A percentile compares a stretch with the other conserved stretches of the same genome.
Conservation (phyloP, 2,797 vertebrate genomes). For the Epinephelus coioides region DNA sequence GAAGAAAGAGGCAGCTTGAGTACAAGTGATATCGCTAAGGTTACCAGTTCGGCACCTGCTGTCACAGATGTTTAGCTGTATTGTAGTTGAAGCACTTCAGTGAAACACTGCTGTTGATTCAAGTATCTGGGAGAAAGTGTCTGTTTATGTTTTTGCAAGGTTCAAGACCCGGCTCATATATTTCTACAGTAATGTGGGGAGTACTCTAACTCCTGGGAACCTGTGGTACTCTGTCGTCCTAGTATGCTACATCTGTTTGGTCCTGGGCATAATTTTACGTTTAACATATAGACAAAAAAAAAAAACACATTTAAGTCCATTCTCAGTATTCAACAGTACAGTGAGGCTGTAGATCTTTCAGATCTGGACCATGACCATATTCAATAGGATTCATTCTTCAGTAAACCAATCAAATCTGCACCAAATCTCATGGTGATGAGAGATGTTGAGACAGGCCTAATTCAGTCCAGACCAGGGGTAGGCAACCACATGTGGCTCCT, state of each 20-base stretch:
- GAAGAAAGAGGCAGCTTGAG: not conserved
- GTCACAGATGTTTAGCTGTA: slow-evolving; percentile 22
- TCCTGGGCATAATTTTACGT: not conserved
- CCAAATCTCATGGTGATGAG: too few species aligned
- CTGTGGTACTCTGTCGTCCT: not conserved
- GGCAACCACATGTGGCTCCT: too few species aligned
- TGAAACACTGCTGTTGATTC: not conserved
- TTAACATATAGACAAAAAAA: not conserved
- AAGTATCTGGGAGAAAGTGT: not conserved
- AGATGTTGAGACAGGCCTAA: too few species aligned
- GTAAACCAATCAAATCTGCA: too few species aligned
- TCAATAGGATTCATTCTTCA: too few species aligned
- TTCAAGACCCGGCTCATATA: not conserved
- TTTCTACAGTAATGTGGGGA: slow-evolving; percentile 2
- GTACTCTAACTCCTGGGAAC: not conserved
- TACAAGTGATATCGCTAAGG: not conserved
- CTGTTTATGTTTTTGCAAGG: not conserved
- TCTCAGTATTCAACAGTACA: not conserved
- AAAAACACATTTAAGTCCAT: not conserved
- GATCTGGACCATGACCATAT: too few species aligned
- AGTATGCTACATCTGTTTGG: not conserved
- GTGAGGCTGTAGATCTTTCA: not conserved
- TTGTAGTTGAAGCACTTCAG: not conserved
- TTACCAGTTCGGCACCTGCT: not conserved
- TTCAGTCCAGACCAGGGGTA: too few species aligned